Percentiles rank a stretch among this genome's conserved stretches.
Evolutionary conservation across 2,888 invertebrate genomes (phyloP).

Genomic region (Ectobius pallidus): DNA sequence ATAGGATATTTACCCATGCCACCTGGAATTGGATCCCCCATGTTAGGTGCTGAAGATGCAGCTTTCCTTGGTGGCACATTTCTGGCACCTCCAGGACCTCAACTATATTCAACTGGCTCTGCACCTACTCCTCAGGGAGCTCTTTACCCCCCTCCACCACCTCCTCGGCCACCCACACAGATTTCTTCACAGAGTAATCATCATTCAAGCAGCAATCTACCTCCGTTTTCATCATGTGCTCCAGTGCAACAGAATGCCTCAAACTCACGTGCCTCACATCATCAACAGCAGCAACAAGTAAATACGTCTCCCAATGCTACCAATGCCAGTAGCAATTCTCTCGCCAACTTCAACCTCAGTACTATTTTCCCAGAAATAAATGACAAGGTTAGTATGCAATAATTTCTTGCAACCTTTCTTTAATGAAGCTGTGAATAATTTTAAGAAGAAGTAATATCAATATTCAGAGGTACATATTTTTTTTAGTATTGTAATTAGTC

Average conservation of each 20-base stretch:
- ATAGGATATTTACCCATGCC: conserved; percentile 38
- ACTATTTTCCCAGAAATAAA: conserved; percentile 87
- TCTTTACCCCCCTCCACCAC: conserved; percentile 30
- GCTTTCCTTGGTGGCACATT: conserved; percentile 18
- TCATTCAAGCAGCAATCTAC: conserved; percentile 23
- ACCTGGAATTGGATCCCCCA: conserved; percentile 37
- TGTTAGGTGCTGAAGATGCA: conserved; percentile 30
- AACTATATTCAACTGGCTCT: conserved; percentile 23
- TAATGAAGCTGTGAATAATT: too few relatives aligned
- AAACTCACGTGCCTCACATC: conserved; percentile 13
- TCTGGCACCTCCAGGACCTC: conserved; percentile 13
- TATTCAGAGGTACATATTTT: too few relatives aligned
- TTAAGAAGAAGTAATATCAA: too few relatives aligned
- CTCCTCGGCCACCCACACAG: not conserved
- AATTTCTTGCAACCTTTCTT: not conserved
- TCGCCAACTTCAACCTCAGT: conserved; percentile 81
- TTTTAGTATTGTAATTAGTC: too few relatives aligned
- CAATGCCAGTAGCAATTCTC: conserved; percentile 55
- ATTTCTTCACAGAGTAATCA: not conserved
- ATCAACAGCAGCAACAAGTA: conserved; percentile 21
- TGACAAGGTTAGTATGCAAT: conserved; percentile 55
- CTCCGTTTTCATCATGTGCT: not conserved
- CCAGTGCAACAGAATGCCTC: conserved; percentile 17
- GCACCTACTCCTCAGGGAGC: conserved; percentile 28
- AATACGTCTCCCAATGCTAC: conserved; percentile 35